These are phyloP conservation scores for Lithophane socia DNA, from an alignment of 2,888 invertebrate species.

Conservation along the genomic window DNA sequence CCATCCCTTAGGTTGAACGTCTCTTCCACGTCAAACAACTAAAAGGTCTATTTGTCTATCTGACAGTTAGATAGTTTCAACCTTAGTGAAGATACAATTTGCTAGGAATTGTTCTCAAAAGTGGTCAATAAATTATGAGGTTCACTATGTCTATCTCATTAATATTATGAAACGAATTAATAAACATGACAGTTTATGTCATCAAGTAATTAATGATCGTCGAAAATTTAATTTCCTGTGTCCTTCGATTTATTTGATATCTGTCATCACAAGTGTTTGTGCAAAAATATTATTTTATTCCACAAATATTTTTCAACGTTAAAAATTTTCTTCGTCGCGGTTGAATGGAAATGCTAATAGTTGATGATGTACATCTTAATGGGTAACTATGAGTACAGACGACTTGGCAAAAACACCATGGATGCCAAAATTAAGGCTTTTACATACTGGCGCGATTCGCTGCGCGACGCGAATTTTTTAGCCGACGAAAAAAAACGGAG, in stretches of 20 bases:
- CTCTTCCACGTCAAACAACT: too few relatives aligned
- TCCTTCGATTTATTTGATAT: constrained; percentile 22
- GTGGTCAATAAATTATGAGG: not conserved
- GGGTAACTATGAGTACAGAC: not conserved
- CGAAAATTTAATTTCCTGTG: constrained; percentile 19
- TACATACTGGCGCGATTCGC: too few relatives aligned
- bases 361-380: not conserved
- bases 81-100: not conserved
- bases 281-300: constrained; percentile 15
- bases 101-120: not conserved
- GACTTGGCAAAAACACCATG: not conserved
- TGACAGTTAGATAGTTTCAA: not conserved
- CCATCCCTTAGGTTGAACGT: not conserved
- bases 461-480: too few relatives aligned
- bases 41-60: too few relatives aligned
- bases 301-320: not conserved
- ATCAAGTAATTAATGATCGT: not conserved
- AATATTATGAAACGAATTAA: not conserved
- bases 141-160: not conserved
- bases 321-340: not conserved
- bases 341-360: not conserved
- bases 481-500: too few relatives aligned
- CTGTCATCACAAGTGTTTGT: constrained; percentile 1
- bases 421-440: not conserved
- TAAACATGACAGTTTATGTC: not conserved